Evolutionary conservation across 2,113 vertebrate genomes (phyloP), one percentile per base, ranked within the genome.

Genomic region (Monarcha castaneiventris): DNA sequence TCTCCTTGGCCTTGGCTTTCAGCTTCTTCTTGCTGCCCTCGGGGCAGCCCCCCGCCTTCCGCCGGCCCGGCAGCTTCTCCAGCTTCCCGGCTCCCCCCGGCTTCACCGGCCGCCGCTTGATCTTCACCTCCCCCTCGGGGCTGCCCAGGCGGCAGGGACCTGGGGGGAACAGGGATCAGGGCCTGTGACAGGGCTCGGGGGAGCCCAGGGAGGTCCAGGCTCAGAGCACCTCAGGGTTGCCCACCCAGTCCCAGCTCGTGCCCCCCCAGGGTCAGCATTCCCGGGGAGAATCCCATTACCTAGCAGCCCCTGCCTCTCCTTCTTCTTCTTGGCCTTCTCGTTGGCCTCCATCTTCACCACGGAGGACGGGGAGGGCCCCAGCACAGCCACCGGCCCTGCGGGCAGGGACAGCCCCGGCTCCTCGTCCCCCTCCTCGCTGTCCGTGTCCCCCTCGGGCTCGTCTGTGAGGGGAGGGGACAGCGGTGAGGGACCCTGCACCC

Each of bases 281-380:
- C 68, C 0, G 0, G 35, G 44, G 32, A 0, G 5, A 10, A 13
- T 48, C 23, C 27, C 79, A 1, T 98, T 98, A 99, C 99, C 99
- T 88, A 99, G 98, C 93, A 99, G 96, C 18, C 99, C 98, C 97
- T 99, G 99, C 84, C 99, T 98, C 91, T 99, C 99, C 85, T 98
- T 99, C 96, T 99, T 99, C 97, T 99, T 99, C 97, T 99, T 98
- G 21, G 99, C 99, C 95, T 99, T 99, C 96, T 99, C 99, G 83
- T 99, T 99, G 96, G 99, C 99, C 90, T 99, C 99, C 97, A 99
- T 99, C 96, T 99, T 99, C 86, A 99, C 99, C 85, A 99, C 97
- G 0, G 99, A 99, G 14, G 99, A 99, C 0, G 99, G 99, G 9
- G 99, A 99, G 11, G 99, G 99, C 17, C 98, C 99, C 32, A 98